Conservation (phyloP, 2,113 vertebrate genomes). For the human region GRCh38 chr1:97310001-97310500, state of each 20-base stretch:
- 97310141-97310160: conserved; percentile 63
- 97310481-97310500: background rate
- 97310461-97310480: background rate
- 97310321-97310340: conserved; percentile 70
- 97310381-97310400: conserved; percentile 60
- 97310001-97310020: conserved; percentile 4
- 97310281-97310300: conserved; percentile 23
- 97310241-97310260: conserved; percentile 53
- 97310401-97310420: conserved; percentile 46
- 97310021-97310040: conserved; percentile 46
- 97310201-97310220: conserved; percentile 44
- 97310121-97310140: conserved; percentile 70
- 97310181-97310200: conserved; percentile 66
- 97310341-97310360: conserved; percentile 65
- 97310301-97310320: conserved; percentile 55
- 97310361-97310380: conserved; percentile 68
- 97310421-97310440: conserved; percentile 34
- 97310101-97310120: conserved; percentile 66
- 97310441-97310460: background rate
- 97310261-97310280: conserved; percentile 29
- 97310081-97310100: conserved; percentile 63
- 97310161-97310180: conserved; percentile 54
- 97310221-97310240: conserved; percentile 42
- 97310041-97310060: conserved; percentile 70
- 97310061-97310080: conserved; percentile 69